These are phyloP conservation scores for Aphodius sticticus DNA, from an alignment of 2,888 invertebrate species.

Conservation along the genomic window DNA sequence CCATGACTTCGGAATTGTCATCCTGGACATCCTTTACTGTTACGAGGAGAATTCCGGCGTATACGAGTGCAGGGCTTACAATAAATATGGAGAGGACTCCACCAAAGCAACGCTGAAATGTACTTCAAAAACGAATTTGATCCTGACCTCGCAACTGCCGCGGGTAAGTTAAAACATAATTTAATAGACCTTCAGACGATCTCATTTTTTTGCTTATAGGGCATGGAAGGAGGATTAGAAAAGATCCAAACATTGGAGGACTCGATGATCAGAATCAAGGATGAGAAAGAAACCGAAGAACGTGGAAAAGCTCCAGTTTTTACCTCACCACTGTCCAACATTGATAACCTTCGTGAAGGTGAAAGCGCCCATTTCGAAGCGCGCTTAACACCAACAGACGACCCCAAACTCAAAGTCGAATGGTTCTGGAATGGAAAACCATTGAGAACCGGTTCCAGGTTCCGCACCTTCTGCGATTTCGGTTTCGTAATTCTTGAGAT, in stretches of 20 bases:
- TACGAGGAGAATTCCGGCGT: conserved; percentile 96
- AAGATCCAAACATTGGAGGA: conserved; percentile 93
- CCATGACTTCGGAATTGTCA: conserved; percentile 97
- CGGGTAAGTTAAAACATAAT: conserved; percentile 66
- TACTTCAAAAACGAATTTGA: conserved; percentile 86
- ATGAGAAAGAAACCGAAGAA: conserved; percentile 76
- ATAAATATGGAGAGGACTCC: conserved; percentile 88
- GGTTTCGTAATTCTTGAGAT: conserved; percentile 98
- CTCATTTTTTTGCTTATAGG: conserved; percentile 60
- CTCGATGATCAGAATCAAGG: conserved; percentile 79
- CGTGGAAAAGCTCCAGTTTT: conserved; percentile 89
- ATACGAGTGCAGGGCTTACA: conserved; percentile 92
- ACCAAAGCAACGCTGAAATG: conserved; percentile 88
- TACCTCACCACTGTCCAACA: conserved; percentile 86
- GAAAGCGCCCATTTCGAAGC: conserved; percentile 94
- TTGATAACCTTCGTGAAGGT: conserved; percentile 87
- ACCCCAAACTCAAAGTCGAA: conserved; percentile 89
- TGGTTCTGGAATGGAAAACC: conserved; percentile 96
- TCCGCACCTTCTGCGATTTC: conserved; percentile 97
- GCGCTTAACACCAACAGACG: conserved; percentile 86
- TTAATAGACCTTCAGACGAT: conserved; percentile 7
- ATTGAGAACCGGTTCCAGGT: conserved; percentile 86
- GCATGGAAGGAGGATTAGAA: conserved; percentile 95
- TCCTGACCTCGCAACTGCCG: conserved; percentile 92
- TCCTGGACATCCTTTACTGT: conserved; percentile 93